Evolutionary conservation across 2,797 vertebrate genomes (phyloP).

Genomic region (Chelonia mydas): DNA sequence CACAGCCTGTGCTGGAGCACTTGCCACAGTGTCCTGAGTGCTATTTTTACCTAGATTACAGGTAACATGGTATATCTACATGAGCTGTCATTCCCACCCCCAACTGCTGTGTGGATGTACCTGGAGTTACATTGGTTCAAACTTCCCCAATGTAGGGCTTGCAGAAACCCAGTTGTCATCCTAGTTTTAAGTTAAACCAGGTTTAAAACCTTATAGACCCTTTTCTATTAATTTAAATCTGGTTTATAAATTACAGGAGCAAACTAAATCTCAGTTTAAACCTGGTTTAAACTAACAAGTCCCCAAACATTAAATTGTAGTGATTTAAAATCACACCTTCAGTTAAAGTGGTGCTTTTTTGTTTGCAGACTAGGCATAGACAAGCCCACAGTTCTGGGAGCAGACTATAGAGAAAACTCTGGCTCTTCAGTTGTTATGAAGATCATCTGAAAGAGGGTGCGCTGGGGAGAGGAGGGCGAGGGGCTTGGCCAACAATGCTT

Average conservation of each 20-base stretch:
- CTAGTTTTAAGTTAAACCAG: no score
- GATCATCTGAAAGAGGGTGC: not conserved
- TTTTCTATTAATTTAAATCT: no score
- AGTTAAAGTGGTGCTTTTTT: not conserved
- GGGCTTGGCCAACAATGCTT: not conserved
- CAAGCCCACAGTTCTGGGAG: not conserved
- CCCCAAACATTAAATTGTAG: not conserved
- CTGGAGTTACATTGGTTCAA: no score
- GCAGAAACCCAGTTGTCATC: no score
- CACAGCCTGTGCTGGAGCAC: not conserved
- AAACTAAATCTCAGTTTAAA: no score
- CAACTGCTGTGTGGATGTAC: no score
- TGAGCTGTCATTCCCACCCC: no score
- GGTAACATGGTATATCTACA: not conserved
- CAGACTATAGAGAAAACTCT: not conserved
- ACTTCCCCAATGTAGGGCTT: no score
- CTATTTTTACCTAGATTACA: not conserved
- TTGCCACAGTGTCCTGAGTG: not conserved
- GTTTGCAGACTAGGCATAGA: not conserved
- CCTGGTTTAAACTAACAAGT: not conserved
- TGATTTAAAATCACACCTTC: no score
- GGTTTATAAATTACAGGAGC: no score
- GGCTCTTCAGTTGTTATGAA: not conserved
- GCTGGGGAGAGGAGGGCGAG: not conserved
- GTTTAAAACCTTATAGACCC: no score